phyloP scores from a whole-genome alignment of 2,888 invertebrate species.

The Ichneumoninae sp. region DNA sequence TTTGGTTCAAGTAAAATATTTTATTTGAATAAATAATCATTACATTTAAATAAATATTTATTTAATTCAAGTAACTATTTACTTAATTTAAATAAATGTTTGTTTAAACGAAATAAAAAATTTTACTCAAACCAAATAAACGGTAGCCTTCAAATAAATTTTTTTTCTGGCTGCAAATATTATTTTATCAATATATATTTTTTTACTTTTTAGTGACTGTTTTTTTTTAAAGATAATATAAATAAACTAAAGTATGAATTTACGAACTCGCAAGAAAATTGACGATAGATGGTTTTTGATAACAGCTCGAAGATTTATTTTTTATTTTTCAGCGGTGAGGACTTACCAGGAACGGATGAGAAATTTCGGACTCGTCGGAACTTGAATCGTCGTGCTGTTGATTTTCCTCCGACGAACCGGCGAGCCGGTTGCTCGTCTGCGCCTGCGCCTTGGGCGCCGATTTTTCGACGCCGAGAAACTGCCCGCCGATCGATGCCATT shows the following conservation, averaged over 20 bases:
- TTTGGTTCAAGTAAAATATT: not conserved
- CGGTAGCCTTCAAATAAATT: too few species aligned
- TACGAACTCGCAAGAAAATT: not conserved
- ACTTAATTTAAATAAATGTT: too few species aligned
- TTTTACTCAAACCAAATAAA: too few species aligned
- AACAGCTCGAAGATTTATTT: not conserved
- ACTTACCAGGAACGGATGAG: slow-evolving; percentile 80
- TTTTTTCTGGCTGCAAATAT: too few species aligned
- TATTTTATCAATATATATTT: not conserved
- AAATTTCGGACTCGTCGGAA: slow-evolving; percentile 75
- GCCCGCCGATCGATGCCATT: slow-evolving; percentile 83
- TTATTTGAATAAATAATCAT: too few species aligned
- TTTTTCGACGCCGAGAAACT: slow-evolving; percentile 84
- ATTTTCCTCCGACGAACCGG: slow-evolving; percentile 74
- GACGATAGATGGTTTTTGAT: not conserved
- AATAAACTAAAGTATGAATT: not conserved
- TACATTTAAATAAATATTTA: too few species aligned
- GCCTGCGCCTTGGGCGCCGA: slow-evolving; percentile 82
- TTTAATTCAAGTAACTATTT: too few species aligned
- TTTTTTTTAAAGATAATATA: too few species aligned
- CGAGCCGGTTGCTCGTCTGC: slow-evolving; percentile 78
- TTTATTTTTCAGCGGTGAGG: not conserved
- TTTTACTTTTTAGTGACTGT: not conserved
- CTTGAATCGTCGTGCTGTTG: slow-evolving; percentile 72
- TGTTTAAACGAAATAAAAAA: too few species aligned